A percentile compares a stretch with the other conserved stretches of the same genome.
Conservation (phyloP, 2,113 vertebrate genomes). For the Nothoprocta perdicaria region DNA sequence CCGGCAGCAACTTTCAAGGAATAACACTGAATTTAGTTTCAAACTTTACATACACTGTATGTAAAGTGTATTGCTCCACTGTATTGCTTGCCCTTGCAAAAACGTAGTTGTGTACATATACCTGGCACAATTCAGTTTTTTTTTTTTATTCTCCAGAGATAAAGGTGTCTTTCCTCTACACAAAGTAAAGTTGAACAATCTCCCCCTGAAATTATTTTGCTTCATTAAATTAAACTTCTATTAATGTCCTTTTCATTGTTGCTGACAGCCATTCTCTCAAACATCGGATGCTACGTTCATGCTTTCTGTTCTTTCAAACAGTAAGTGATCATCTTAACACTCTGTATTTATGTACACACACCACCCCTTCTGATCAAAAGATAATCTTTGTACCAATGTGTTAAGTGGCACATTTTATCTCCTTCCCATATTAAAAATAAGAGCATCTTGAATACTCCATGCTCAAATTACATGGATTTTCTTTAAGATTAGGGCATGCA, state of each 20-base stretch:
- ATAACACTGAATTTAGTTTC: not conserved
- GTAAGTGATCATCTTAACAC: constrained; percentile 23
- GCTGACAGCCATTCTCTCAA: not conserved
- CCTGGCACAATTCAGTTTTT: not conserved
- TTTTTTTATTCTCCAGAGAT: not conserved
- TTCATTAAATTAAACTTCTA: constrained; percentile 34
- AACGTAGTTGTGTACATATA: not conserved
- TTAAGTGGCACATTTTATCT: constrained; percentile 58
- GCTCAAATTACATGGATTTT: constrained; percentile 71
- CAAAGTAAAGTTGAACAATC: not conserved
- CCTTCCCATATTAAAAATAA: constrained; percentile 40
- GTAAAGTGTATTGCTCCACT: not conserved
- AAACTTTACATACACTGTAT: not conserved
- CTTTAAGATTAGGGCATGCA: constrained; percentile 70
- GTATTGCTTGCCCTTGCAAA: not conserved
- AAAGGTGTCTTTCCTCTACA: not conserved
- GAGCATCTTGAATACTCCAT: constrained; percentile 23
- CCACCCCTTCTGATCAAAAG: constrained; percentile 26
- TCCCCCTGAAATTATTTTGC: not conserved
- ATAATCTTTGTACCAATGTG: constrained; percentile 34
- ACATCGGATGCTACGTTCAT: not conserved
- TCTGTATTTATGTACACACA: not conserved
- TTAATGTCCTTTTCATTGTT: not conserved
- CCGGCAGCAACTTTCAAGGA: not conserved
- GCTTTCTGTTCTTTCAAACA: constrained; percentile 19